Evolutionary conservation across 2,888 invertebrate species (phyloP).

Genomic region (Mantis religiosa): DNA sequence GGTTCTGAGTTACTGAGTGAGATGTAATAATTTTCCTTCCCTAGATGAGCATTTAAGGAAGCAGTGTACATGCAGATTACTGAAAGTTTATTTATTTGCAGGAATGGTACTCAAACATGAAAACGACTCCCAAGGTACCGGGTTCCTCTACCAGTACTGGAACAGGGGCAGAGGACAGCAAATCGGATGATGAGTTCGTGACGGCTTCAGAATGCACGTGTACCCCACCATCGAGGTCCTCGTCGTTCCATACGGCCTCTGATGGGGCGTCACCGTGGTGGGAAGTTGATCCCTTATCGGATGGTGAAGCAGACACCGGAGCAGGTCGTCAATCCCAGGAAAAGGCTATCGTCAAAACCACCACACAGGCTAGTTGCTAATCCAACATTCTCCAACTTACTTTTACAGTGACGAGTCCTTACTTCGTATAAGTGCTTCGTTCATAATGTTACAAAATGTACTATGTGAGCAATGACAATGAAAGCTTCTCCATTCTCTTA

Average conservation of each 20-base stretch:
- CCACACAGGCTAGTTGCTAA: constrained; percentile 21
- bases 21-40: neutral
- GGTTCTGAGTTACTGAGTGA: no score
- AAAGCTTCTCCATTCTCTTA: no score
- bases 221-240: constrained; percentile 61
- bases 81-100: constrained; percentile 25
- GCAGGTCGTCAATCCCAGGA: constrained; percentile 42
- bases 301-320: constrained; percentile 19
- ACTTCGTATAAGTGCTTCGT: no score
- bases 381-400: neutral
- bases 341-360: constrained; percentile 31
- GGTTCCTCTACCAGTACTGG: neutral
- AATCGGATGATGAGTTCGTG: constrained; percentile 58
- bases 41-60: neutral
- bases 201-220: constrained; percentile 65
- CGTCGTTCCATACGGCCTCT: constrained; percentile 65
- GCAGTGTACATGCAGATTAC: neutral
- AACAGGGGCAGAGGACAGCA: constrained; percentile 34
- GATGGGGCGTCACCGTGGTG: constrained; percentile 56
- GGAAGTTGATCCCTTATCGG: constrained; percentile 45
- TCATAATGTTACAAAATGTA: no score
- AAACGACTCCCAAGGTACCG: neutral
- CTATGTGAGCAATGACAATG: no score
- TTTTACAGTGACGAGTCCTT: no score
- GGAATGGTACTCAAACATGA: constrained; percentile 37